Conservation (phyloP, 2,113 vertebrate species). For the Petrocephalus microphthalmus region DNA sequence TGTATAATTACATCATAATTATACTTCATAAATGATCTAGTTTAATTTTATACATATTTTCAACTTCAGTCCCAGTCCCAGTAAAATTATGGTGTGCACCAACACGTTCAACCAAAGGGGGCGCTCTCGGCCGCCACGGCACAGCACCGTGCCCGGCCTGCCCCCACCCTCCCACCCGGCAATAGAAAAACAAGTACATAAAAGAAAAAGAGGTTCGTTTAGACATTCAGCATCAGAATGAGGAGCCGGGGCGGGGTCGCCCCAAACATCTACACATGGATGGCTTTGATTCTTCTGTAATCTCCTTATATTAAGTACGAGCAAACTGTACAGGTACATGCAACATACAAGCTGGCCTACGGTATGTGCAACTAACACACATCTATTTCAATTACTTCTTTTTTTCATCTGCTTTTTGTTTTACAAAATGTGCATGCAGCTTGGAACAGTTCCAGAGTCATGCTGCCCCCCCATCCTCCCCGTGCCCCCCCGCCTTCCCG, state of each 20-base stretch:
- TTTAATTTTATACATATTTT: conserved; percentile 71
- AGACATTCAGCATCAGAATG: conserved; percentile 85
- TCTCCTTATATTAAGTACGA: conserved; percentile 88
- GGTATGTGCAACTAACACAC: conserved; percentile 88
- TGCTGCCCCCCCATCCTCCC: conserved; percentile 67
- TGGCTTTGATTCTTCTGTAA: conserved; percentile 95
- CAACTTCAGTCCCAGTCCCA: conserved; percentile 76
- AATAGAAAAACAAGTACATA: conserved; percentile 54
- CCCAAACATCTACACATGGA: conserved; percentile 79
- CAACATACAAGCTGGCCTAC: conserved; percentile 97
- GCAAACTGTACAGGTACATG: conserved; percentile 99
- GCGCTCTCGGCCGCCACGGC: conserved; percentile 40
- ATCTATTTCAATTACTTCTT: conserved; percentile 77
- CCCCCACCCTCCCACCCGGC: background rate
- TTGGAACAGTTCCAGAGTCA: conserved; percentile 84
- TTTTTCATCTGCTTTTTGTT: conserved; percentile 55
- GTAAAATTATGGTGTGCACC: conserved; percentile 74
- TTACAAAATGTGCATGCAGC: conserved; percentile 94
- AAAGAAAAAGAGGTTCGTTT: too few species aligned
- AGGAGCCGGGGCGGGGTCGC: conserved; percentile 67
- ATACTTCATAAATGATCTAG: conserved; percentile 57
- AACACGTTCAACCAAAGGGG: conserved; percentile 69
- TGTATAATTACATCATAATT: conserved; percentile 51
- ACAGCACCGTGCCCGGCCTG: conserved; percentile 60
- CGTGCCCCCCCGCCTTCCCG: background rate